Percentiles rank a stretch among this genome's conserved stretches.
Conservation (phyloP, 2,113 vertebrate species). For the Bos javanicus region DNA sequence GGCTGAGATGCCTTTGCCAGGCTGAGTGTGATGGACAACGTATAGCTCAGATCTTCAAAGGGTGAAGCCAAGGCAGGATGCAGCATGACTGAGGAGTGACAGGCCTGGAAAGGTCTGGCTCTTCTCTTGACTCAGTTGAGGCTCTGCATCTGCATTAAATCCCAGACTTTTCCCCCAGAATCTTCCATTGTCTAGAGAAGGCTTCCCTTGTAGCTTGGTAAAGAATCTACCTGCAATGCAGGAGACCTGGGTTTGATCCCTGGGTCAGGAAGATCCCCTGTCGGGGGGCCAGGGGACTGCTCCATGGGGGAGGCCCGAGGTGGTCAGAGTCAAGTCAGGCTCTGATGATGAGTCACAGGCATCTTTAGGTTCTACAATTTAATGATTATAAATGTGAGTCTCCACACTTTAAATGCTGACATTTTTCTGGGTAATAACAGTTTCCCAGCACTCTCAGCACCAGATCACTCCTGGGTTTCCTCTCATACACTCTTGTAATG, state of each 20-base stretch:
- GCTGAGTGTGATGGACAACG: not conserved
- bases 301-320: not conserved
- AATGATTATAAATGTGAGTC: not conserved
- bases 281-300: not conserved
- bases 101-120: not conserved
- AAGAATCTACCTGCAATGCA: not conserved
- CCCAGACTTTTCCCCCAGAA: not conserved
- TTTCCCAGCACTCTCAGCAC: not conserved
- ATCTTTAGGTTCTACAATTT: not conserved
- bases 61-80: not conserved
- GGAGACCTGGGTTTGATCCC: not conserved
- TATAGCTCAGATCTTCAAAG: not conserved
- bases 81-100: not conserved
- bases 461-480: not conserved
- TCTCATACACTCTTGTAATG: fast-evolving
- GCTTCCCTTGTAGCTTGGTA: not conserved
- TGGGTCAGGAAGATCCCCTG: not conserved
- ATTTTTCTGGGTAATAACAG: not conserved
- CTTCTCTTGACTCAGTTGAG: not conserved
- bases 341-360: not conserved
- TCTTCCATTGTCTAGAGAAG: not conserved
- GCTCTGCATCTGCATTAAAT: not conserved
- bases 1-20: not conserved
- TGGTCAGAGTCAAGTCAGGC: not conserved
- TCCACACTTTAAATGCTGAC: not conserved